Evolutionary conservation across 2,797 vertebrate genomes (phyloP).

Genomic region (Microctenopoma lineatum): DNA sequence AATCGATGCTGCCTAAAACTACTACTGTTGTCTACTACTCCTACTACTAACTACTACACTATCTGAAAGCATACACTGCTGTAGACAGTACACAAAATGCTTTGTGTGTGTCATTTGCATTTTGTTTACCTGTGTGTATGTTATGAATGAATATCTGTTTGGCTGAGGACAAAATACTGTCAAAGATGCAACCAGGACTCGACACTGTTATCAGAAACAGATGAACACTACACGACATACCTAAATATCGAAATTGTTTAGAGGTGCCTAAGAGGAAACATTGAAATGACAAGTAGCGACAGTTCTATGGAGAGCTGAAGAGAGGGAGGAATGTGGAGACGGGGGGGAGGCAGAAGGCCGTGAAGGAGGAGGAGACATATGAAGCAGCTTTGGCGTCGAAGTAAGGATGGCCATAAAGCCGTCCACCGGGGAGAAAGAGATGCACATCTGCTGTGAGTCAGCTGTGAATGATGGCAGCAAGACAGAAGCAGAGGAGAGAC

Average conservation of each 20-base stretch:
- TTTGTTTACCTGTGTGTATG: too few species aligned
- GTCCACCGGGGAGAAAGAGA: neutral
- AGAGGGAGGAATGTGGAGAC: neutral
- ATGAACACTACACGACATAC: neutral
- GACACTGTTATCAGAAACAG: too few species aligned
- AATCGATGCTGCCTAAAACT: too few species aligned
- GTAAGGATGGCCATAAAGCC: neutral
- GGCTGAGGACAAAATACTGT: too few species aligned
- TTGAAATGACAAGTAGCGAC: neutral
- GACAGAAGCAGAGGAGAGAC: conserved; percentile 9
- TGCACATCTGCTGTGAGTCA: neutral
- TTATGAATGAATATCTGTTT: too few species aligned
- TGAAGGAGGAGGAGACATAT: neutral
- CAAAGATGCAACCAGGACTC: too few species aligned
- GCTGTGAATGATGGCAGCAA: conserved; percentile 10
- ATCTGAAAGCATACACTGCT: too few species aligned
- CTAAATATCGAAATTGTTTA: neutral
- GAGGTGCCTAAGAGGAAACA: neutral
- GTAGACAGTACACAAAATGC: too few species aligned
- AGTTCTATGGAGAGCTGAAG: too few species aligned
- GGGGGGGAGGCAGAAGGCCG: neutral
- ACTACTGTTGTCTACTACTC: too few species aligned
- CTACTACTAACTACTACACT: too few species aligned
- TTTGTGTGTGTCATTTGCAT: too few species aligned
- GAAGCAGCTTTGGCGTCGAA: neutral